Evolutionary conservation across 1,140 invertebrate species (phyloP), one percentile per base, ranked within the genome.

Genomic region (Liolophura sinensis): DNA sequence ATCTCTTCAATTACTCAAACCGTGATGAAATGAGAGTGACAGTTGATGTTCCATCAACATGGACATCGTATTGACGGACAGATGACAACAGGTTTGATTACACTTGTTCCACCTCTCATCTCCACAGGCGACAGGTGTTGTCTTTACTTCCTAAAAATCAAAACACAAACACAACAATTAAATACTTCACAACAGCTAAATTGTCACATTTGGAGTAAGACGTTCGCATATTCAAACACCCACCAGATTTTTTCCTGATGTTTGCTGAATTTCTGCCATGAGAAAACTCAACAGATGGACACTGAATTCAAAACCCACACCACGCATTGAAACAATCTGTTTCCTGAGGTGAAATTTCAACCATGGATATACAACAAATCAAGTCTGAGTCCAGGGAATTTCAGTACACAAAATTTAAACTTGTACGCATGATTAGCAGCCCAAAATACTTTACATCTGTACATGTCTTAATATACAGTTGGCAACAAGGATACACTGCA

Each of bases 121-220:
- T 81, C 83, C 83, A 85, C 51, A 85, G 81, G 25, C 83, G 62
- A 73, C 83, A 85, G 1, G 83, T 84, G 71, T 85, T 85, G 65
- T 85, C 83, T 79, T 85, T 85, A 63, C 81, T 83, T 15, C 81
- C 82, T 84, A 70, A 24, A 73, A 73, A 68, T 59, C 48, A 56
- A 68, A 63, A 65, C 47, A 67, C n/a, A 52, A 27, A 40, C 56
- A 22, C 47, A 1, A 15, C 9, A 0, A 52, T 47, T 25, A 24
- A 60, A 24, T 9, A 51, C 20, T 12, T 52, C 5, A 47, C 40
- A 63, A 18, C 15, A 31, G 22, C 11, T 61, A 24, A 50, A 50
- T n/a, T 60, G 5, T 22, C 49, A 24, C 16, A 67, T 64, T 22
- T 16, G 62, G 1, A 48, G 51, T 46, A 20, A 20, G 18, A 63